phyloP scores from a whole-genome alignment of 2,888 invertebrate species.

The Volucella inflata region DNA sequence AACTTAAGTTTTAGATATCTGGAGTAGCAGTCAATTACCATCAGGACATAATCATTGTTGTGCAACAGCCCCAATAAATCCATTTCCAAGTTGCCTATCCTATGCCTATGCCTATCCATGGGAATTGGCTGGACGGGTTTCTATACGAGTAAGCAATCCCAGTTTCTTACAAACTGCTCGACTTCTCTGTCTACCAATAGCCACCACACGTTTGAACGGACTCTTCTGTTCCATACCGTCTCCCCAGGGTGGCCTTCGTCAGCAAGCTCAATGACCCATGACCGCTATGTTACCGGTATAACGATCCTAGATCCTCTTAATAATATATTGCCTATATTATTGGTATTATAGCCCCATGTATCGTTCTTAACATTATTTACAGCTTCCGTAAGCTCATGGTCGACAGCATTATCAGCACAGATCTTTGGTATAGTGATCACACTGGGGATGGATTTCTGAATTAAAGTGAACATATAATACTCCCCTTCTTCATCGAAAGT shows the following conservation, averaged over 20 bases:
- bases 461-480: too few species aligned
- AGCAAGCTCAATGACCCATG: not conserved
- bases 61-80: constrained; percentile 43
- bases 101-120: constrained; percentile 24
- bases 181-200: constrained; percentile 27
- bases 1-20: constrained; percentile 31
- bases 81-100: constrained; percentile 22
- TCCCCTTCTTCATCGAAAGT: too few species aligned
- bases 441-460: too few species aligned
- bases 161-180: constrained; percentile 4
- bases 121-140: constrained; percentile 17
- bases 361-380: constrained; percentile 13
- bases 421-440: too few species aligned
- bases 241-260: constrained; percentile 30
- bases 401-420: not conserved
- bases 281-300: too few species aligned
- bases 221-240: constrained; percentile 30
- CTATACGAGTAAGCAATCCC: constrained; percentile 35
- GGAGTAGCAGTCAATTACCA: constrained; percentile 47
- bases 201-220: constrained; percentile 31
- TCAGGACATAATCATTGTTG: constrained; percentile 42
- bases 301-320: too few species aligned
- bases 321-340: not conserved
- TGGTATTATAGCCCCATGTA: constrained; percentile 9
- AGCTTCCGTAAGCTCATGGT: constrained; percentile 19